Base-by-base conservation (phyloP, 2,113 vertebrate species). In the Solea solea region DNA sequence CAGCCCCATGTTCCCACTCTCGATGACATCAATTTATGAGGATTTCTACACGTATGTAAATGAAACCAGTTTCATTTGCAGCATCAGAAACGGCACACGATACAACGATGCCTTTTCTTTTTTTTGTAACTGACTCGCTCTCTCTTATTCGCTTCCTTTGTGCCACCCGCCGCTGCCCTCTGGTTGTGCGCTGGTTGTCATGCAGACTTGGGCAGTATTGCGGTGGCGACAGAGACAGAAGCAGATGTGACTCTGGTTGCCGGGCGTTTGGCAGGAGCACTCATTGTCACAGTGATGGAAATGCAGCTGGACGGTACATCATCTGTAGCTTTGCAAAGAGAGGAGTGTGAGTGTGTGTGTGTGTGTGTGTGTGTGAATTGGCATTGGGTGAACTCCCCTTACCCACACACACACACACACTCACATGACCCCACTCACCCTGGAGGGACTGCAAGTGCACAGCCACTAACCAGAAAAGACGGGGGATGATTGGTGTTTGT, bases 181-280 rank as follows among this genome's bases (percentile, higher is more conserved):
- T 74, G 88, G 91, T 81, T 55, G 54, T 92, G 90, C 82, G 88
- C 78, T 87, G 91, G 89, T 91, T 91, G 90, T 88, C 78, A 73
- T 85, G 89, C 87, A 86, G 90, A 90, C 86, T 89, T 83, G 13
- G 87, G 77, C 87, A 89, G 89, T 90, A 90, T 91, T 66, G 87
- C 83, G 52, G 88, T 87, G 85, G 86, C 63, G 80, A 90, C 89
- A 85, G 77, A 89, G 91, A 92, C 90, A 90, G 90, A 83, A 92
- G 88, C 90, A 92, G 91, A 91, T 92, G 91, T 91, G 91, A 92
- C 90, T 91, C 88, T 92, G 89, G 91, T 92, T 91, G 86, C 91
- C 78, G 91, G 91, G 90, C 91, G 88, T 91, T 91, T 92, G 90
- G 90, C 91, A 91, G 91, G 88, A 92, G 89, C 84, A 90, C 89